Evolutionary conservation across 1,140 invertebrate species (phyloP), one percentile per base, ranked within the genome.

Genomic region (Chironomus striatipennis): DNA sequence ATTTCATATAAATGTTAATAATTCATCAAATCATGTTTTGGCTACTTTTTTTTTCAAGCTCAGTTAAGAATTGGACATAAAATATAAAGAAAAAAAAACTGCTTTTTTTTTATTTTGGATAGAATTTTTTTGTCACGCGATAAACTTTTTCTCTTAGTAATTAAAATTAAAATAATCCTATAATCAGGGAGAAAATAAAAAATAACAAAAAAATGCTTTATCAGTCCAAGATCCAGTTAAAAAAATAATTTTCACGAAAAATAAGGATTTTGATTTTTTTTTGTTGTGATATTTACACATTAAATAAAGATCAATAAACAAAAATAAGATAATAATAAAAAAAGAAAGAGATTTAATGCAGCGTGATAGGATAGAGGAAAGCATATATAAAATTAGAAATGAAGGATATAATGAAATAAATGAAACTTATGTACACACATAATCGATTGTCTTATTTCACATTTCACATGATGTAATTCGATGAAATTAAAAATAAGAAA

Each of bases 131-230:
- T n/a, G 12, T 57, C n/a, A n/a, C 47, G 47, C 47, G 47, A 57
- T 34, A 34, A 34, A 15, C 15, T 47, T 15, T 57, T 57, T 57
- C 47, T 57, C 47, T 47, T 24, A 67, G 34, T 73, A 73, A 15
- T 24, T 72, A 67, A 70, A 75, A 24, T 75, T 75, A 24, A 24
- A 75, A 75, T 24, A 43, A 72, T 72, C 43, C 47, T 74, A 74
- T 57, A 74, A 34, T 57, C 21, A 34, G 21, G 21, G 21, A 74
- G 17, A 74, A 21, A 42, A 18, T 43, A 24, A 70, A 70, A 70
- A 70, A 70, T 21, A 70, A 70, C 17, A 70, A 70, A 70, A 70
- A 70, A 70, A 18, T 17, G 15, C n/a, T 18, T 18, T 17, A 70
- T 70, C 65, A 70, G 65, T 70, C 65, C 65, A 70, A 70, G 20